These are phyloP conservation scores for Myoxocephalus aenaeus DNA, from an alignment of 2,797 vertebrate genomes.

Conservation along the genomic window DNA sequence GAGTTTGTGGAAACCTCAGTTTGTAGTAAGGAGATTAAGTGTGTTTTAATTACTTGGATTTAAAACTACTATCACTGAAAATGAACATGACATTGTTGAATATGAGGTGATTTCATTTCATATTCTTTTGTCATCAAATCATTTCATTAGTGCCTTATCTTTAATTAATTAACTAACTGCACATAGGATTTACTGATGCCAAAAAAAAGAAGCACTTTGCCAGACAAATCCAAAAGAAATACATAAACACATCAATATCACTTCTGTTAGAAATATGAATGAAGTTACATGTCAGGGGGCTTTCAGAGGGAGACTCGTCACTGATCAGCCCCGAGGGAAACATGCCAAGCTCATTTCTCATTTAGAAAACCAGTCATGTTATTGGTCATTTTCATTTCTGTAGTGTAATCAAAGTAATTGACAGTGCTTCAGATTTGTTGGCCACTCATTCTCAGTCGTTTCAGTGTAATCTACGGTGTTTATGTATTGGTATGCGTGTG, in stretches of 20 bases:
- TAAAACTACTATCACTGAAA: background rate
- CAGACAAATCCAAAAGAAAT: background rate
- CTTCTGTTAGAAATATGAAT: constrained; percentile 7
- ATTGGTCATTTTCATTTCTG: constrained; percentile 25
- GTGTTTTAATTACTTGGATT: constrained; percentile 14
- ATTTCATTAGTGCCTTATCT: background rate
- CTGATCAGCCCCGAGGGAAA: constrained; percentile 14
- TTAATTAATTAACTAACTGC: background rate
- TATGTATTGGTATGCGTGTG: constrained; percentile 1
- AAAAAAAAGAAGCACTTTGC: background rate
- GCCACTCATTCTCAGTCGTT: constrained; percentile 38
- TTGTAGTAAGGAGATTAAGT: constrained; percentile 1
- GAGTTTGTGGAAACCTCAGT: background rate
- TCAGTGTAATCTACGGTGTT: constrained; percentile 17
- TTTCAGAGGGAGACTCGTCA: constrained; percentile 12
- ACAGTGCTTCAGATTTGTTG: constrained; percentile 36
- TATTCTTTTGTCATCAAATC: background rate
- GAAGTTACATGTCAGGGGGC: background rate
- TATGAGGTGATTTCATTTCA: background rate
- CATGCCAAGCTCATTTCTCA: constrained; percentile 18
- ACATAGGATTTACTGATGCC: background rate
- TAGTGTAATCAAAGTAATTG: constrained; percentile 16
- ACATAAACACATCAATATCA: background rate
- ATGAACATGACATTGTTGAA: background rate
- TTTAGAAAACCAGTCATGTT: constrained; percentile 22